Conservation (phyloP, 2,113 vertebrate genomes). For the Grus americana region DNA sequence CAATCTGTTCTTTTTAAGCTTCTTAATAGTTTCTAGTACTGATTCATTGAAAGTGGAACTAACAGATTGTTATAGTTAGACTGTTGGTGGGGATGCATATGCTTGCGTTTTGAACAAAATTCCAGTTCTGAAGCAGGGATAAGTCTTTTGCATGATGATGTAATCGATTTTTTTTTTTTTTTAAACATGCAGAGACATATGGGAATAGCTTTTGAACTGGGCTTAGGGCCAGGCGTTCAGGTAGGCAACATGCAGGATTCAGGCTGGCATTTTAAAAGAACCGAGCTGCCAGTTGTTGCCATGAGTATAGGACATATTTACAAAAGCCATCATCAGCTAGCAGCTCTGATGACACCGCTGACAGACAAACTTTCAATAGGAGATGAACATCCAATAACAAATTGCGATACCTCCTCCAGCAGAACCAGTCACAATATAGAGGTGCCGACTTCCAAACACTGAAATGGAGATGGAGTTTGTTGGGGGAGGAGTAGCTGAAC, state of each 20-base stretch:
- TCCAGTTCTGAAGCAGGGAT: neutral
- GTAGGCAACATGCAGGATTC: neutral
- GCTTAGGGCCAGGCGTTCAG: neutral
- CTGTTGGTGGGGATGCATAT: neutral
- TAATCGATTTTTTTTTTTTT: neutral
- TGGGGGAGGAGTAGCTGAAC: neutral
- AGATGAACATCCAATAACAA: neutral
- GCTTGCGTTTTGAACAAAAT: conserved; percentile 22
- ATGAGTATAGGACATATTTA: neutral
- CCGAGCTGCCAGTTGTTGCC: neutral
- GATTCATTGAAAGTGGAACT: conserved; percentile 38
- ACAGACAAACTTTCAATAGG: neutral
- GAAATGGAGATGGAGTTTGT: neutral
- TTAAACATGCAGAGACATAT: neutral
- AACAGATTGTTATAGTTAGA: conserved; percentile 39
- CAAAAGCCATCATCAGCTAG: neutral
- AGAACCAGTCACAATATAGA: neutral
- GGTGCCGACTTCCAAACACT: neutral
- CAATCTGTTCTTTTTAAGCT: conserved; percentile 60
- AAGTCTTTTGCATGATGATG: neutral
- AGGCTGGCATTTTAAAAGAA: neutral
- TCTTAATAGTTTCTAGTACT: conserved; percentile 49
- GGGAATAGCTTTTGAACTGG: neutral
- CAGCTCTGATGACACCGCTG: accelerated
- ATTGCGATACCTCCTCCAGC: neutral